These are phyloP conservation scores for Sorex fumeus DNA, from an alignment of 2,113 vertebrate genomes.

Conservation along the genomic window DNA sequence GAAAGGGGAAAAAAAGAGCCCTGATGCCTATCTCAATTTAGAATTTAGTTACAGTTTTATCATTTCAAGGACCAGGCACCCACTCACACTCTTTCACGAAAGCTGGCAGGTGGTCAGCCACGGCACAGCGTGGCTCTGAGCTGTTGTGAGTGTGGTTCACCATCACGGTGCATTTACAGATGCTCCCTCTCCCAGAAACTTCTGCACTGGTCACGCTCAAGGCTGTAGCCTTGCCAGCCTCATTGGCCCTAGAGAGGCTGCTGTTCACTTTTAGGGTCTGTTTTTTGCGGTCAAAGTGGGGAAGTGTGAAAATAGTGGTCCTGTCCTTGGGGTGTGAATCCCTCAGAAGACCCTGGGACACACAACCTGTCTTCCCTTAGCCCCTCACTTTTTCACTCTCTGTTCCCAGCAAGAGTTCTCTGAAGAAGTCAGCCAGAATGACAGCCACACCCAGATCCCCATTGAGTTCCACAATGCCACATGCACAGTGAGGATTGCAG, in stretches of 20 bases:
- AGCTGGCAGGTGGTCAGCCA: neutral
- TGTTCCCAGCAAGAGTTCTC: constrained; percentile 81
- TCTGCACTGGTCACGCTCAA: neutral
- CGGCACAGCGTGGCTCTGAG: neutral
- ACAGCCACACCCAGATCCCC: constrained; percentile 75
- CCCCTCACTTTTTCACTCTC: neutral
- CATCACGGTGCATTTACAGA: too few relatives aligned
- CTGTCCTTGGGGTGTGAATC: neutral
- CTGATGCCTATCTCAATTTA: neutral
- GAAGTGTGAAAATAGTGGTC: fast-evolving
- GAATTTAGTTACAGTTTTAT: neutral
- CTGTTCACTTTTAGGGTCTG: neutral
- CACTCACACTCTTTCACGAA: neutral
- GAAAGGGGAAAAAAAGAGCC: neutral
- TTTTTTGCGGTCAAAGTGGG: neutral
- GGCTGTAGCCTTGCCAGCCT: fast-evolving
- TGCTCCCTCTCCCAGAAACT: neutral
- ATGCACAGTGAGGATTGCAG: constrained; percentile 93
- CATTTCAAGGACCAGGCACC: neutral
- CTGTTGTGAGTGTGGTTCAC: too few relatives aligned
- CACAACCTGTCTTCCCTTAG: too few relatives aligned
- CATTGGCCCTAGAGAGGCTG: neutral
- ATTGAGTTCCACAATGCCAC: constrained; percentile 91
- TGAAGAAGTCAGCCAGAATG: neutral
- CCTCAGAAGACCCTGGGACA: neutral